Evolutionary conservation across 2,113 vertebrate genomes (phyloP).

Genomic region (Rattus norvegicus): DNA sequence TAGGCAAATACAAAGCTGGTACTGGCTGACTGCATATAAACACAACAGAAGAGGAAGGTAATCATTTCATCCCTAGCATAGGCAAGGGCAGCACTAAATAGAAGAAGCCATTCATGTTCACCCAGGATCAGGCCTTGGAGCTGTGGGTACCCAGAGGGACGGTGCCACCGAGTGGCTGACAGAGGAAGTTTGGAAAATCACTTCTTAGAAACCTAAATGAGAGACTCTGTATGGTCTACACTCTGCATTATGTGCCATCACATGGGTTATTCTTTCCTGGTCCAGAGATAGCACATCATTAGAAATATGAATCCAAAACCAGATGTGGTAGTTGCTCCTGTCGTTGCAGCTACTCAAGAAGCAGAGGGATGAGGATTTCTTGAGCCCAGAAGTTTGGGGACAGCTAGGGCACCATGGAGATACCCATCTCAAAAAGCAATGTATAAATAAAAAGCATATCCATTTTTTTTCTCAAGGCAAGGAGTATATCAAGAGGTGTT

Average conservation of each 20-base stretch:
- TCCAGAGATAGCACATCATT: background rate
- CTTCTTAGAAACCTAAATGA: background rate
- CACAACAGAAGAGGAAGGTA: conserved; percentile 35
- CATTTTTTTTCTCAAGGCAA: background rate
- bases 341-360: background rate
- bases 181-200: conserved; percentile 35
- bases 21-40: background rate
- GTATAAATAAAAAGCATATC: background rate
- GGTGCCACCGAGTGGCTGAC: conserved; percentile 83
- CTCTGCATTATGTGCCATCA: background rate
- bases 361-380: background rate
- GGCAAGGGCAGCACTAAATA: conserved; percentile 14
- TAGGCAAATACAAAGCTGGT: conserved; percentile 32
- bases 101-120: conserved; percentile 2
- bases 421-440: background rate
- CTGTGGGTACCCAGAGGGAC: conserved; percentile 61
- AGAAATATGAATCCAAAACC: background rate
- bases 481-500: background rate
- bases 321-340: background rate
- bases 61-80: background rate
- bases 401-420: background rate
- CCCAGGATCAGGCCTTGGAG: background rate
- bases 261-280: background rate
- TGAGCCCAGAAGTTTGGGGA: background rate
- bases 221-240: background rate